Evolutionary conservation across 2,888 invertebrate genomes (phyloP).

Genomic region (Acheta domesticus): DNA sequence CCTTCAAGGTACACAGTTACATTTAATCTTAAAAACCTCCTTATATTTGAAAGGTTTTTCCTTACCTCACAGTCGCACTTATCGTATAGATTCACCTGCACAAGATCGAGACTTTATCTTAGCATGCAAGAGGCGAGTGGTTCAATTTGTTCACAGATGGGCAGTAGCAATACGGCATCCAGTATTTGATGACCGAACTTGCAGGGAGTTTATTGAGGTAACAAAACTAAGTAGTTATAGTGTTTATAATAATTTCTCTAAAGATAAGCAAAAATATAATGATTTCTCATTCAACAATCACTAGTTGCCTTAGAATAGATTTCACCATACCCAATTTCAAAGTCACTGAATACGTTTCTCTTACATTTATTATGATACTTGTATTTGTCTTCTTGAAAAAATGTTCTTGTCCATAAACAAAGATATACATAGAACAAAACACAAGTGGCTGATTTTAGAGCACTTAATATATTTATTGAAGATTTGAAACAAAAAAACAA

Average conservation of each 20-base stretch:
- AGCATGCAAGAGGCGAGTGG: conserved; percentile 69
- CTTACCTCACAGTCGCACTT: conserved; percentile 38
- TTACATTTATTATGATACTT: no score
- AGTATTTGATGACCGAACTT: conserved; percentile 69
- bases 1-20: not conserved
- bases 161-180: conserved; percentile 66
- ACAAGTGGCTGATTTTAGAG: no score
- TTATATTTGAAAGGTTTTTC: no score
- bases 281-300: no score
- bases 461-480: no score
- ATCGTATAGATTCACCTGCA: conserved; percentile 44
- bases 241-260: not conserved
- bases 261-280: conserved; percentile 22
- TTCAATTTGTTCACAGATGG: conserved; percentile 77
- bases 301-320: no score
- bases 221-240: conserved; percentile 19
- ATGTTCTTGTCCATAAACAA: no score
- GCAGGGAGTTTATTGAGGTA: conserved; percentile 70
- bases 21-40: not conserved
- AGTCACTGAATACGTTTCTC: no score
- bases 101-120: conserved; percentile 64
- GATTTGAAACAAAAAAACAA: no score
- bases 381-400: no score
- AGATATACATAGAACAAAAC: no score
- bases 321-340: no score